Percentiles rank a stretch among this genome's conserved stretches.
phyloP scores from a whole-genome alignment of 2,113 vertebrate species.

The Oryzias woworae region DNA sequence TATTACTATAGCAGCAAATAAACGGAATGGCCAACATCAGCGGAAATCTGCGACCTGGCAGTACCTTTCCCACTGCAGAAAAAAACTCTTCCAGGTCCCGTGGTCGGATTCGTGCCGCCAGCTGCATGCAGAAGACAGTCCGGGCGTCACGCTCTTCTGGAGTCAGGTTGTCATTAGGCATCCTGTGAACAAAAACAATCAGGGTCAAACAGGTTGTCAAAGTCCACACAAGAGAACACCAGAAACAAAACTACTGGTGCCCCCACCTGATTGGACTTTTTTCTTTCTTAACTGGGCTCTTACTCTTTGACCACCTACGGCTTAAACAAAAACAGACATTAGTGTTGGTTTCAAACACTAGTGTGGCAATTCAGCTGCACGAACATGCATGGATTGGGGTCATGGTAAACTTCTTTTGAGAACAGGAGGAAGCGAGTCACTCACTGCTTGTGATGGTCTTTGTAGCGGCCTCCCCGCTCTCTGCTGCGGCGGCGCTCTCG shows the following conservation, averaged over 20 bases:
- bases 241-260: too few species aligned
- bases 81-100: constrained; percentile 98
- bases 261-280: constrained; percentile 84
- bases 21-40: too few species aligned
- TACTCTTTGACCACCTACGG: constrained; percentile 86
- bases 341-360: not conserved
- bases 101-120: constrained; percentile 94
- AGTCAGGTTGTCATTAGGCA: constrained; percentile 91
- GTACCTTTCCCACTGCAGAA: constrained; percentile 95
- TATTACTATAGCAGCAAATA: not conserved
- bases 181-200: constrained; percentile 70
- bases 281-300: constrained; percentile 92
- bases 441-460: constrained; percentile 78
- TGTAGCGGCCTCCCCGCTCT: constrained; percentile 87
- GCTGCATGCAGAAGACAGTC: constrained; percentile 97
- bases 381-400: too few species aligned
- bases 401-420: not conserved
- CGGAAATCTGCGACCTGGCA: too few species aligned
- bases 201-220: not conserved
- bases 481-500: constrained; percentile 83
- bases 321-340: constrained; percentile 58
- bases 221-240: not conserved
- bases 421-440: not conserved
- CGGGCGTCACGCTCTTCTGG: constrained; percentile 95
- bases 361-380: too few species aligned